Evolutionary conservation across 2,888 invertebrate species (phyloP), one percentile per base, ranked within the genome.

Genomic region (Polietes domitor): DNA sequence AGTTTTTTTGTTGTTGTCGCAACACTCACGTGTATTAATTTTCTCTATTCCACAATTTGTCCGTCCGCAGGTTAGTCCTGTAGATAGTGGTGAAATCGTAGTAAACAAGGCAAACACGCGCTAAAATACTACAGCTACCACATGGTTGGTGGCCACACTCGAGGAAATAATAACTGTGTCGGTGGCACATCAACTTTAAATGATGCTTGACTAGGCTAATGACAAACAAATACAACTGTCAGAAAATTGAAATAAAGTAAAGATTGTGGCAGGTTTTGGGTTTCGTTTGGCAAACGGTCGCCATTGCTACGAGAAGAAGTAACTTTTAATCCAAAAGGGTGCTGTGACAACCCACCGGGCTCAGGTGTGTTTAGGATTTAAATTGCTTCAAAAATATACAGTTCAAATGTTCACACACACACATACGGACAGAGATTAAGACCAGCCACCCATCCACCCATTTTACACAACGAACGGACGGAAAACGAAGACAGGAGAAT

Each of bases 71-170:
- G 37, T 37, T 7, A 24, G 9, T n/a, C n/a, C n/a, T 5, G 68
- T 68, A 58, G 68, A 68, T 21, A 24, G 43, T 43, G 68, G 43
- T 68, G 68, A 68, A 24, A 24, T 21, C 24, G 41, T 41, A 41
- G 68, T 68, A 68, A 68, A 68, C 41, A 68, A 19, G 24, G 15
- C 10, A 61, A 68, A 68, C 78, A 84, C 76, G 84, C 84, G 84
- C 78, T 68, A 82, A 79, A 84, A 82, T 84, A 76, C 84, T 82
- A 76, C 15, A 70, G 28, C 21, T 4, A 43, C 47, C 84, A 84
- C 84, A 84, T 84, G 84, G 68, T 19, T 17, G 19, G 65, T 73
- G 2, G 12, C 12, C 68, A 84, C 82, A 61, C 78, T 70, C 78
- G 32, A 41, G 10, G n/a, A 80, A 76, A 81, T 50, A 41, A n/a